Evolutionary conservation across 2,888 invertebrate species (phyloP), one percentile per base, ranked within the genome.

Genomic region (Eucera pruinosa): DNA sequence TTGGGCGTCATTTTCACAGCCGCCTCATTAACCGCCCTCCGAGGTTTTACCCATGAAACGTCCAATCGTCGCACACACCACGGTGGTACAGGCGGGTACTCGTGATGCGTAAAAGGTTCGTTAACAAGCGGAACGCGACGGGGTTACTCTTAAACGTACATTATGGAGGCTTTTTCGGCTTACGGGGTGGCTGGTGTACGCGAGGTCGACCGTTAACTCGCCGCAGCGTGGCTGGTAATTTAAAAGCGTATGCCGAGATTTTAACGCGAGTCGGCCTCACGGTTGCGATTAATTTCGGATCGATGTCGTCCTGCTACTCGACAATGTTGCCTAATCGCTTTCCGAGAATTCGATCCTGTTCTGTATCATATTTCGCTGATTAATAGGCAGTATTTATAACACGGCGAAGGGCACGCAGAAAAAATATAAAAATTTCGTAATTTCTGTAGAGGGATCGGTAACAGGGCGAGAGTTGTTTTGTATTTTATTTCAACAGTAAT

Each of bases 211-310:
- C 33, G 52, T 71, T 45, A 54, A 58, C 57, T 25, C 36, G 52
- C 30, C 55, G 7, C 52, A 30, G 39, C 30, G 23, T 25, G 23
- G 54, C 36, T 43, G 45, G 67, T 58, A 79, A 79, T 79, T 81
- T 71, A 79, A 81, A 79, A 76, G 76, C 68, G 39, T 71, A 79
- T 52, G 66, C 52, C 62, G 62, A 55, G 61, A 57, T 57, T 68
- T 79, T 81, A 80, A 80, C 74, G 48, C 50, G 25, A 27, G 45
- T 27, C 20, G 48, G 18, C 18, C 47, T 13, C 20, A 65, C 52
- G 48, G 25, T 41, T n/a, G 23, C 57, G 55, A 76, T 73, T 73
- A 76, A 66, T 57, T 55, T 73, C 50, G 74, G 64, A 57, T 71
- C 71, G 73, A 69, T 69, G 69, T 41, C 13, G 55, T 57, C 13